Percentiles rank a stretch among this genome's conserved stretches.
phyloP scores from a whole-genome alignment of 2,888 invertebrate species.

The Yponomeuta evonymella region DNA sequence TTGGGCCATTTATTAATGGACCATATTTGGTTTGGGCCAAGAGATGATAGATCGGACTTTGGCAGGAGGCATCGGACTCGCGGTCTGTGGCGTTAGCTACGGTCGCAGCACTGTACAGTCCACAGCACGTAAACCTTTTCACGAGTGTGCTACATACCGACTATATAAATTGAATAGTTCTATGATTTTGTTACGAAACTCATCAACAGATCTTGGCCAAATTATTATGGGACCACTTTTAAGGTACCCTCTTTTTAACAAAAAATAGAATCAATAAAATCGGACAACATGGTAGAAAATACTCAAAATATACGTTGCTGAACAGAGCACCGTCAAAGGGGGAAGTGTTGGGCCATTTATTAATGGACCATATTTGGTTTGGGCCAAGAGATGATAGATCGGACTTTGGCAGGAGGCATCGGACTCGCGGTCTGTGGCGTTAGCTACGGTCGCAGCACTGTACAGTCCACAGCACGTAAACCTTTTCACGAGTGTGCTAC shows the following conservation, averaged over 20 bases:
- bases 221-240: too few species aligned
- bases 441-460: background rate
- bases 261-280: too few species aligned
- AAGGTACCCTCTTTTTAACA: too few species aligned
- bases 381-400: slow-evolving; percentile 54
- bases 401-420: slow-evolving; percentile 22
- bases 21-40: slow-evolving; percentile 61
- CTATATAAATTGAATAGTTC: too few species aligned
- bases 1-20: slow-evolving; percentile 62
- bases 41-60: slow-evolving; percentile 53
- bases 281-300: too few species aligned
- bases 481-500: too few species aligned
- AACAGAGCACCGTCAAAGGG: slow-evolving; percentile 16
- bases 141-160: too few species aligned
- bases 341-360: slow-evolving; percentile 51
- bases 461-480: too few species aligned
- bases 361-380: slow-evolving; percentile 68
- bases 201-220: too few species aligned
- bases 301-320: too few species aligned
- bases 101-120: background rate
- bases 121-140: too few species aligned
- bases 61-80: slow-evolving; percentile 1
- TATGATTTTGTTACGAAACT: too few species aligned
- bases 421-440: background rate
- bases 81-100: background rate